A percentile compares a stretch with the other conserved stretches of the same genome.
These are phyloP conservation scores for Oreamnos americanus DNA, from an alignment of 2,113 vertebrate species.

Conservation along the genomic window DNA sequence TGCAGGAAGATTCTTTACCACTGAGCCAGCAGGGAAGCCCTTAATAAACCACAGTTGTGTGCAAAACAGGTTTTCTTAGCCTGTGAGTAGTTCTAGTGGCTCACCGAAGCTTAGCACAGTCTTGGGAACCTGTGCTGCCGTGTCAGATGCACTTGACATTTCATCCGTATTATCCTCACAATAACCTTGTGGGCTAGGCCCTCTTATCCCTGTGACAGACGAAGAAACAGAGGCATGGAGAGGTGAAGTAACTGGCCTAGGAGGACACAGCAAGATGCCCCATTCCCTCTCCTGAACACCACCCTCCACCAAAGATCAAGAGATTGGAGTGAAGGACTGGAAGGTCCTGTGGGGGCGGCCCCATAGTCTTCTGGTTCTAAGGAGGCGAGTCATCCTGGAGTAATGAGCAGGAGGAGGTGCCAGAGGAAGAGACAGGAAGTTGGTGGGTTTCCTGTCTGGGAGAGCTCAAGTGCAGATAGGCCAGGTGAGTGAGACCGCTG, in stretches of 20 bases:
- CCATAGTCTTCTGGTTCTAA: neutral
- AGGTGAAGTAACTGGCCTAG: neutral
- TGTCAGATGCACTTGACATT: neutral
- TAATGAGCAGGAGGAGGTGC: neutral
- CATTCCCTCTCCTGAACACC: neutral
- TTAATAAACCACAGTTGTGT: neutral
- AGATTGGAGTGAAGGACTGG: neutral
- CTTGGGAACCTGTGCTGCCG: neutral
- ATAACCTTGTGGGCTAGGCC: neutral
- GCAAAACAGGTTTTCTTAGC: neutral
- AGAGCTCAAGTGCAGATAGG: neutral
- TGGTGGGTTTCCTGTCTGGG: neutral
- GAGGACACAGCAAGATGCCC: neutral
- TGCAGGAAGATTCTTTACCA: neutral
- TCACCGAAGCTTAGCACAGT: neutral
- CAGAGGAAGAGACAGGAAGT: neutral
- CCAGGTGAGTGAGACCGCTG: neutral
- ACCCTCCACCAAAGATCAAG: neutral
- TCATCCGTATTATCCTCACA: neutral
- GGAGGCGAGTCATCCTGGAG: neutral
- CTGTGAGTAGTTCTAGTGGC: neutral
- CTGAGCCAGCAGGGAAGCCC: neutral
- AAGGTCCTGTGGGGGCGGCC: neutral
- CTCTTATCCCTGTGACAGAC: neutral
- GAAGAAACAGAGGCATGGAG: neutral